Percentiles rank a stretch among this genome's conserved stretches.
Conservation (phyloP, 64 coral and sea anemone genomes). For the Dendronephthya gigantea region DNA sequence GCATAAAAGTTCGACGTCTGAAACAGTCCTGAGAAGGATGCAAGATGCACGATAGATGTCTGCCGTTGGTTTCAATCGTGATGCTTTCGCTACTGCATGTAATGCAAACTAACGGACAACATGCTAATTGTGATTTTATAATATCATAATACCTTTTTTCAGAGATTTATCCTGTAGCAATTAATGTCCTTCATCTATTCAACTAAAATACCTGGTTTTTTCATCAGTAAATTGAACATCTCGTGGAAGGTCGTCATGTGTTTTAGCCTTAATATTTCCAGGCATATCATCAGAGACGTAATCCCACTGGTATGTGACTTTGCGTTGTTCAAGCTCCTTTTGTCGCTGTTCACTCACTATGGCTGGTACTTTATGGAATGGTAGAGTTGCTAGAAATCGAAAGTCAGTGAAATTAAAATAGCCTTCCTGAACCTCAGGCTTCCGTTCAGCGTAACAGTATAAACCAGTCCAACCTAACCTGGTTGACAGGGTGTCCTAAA, state of each 20-base stretch:
- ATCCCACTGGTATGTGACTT: background rate
- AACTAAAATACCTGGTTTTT: background rate
- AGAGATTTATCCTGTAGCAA: background rate
- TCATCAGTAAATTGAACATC: constrained; percentile 18
- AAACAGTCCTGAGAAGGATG: too few species aligned
- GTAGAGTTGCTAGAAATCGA: background rate
- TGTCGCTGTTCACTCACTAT: constrained; percentile 6
- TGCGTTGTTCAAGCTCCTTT: background rate
- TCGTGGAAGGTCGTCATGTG: background rate
- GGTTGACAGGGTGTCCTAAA: too few species aligned
- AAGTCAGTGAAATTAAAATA: too few species aligned
- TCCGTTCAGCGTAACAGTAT: too few species aligned
- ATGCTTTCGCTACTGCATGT: too few species aligned
- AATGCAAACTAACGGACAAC: too few species aligned
- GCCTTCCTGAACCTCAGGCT: too few species aligned
- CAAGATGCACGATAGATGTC: too few species aligned
- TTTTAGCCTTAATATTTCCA: background rate
- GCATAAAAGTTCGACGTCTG: too few species aligned
- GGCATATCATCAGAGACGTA: background rate
- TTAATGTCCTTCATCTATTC: background rate
- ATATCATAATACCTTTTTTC: too few species aligned
- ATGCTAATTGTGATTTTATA: background rate
- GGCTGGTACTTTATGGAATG: background rate
- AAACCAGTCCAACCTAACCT: too few species aligned
- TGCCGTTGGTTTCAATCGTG: too few species aligned